phyloP scores from a whole-genome alignment of 2,888 invertebrate species.

The Cybosia mesomella region DNA sequence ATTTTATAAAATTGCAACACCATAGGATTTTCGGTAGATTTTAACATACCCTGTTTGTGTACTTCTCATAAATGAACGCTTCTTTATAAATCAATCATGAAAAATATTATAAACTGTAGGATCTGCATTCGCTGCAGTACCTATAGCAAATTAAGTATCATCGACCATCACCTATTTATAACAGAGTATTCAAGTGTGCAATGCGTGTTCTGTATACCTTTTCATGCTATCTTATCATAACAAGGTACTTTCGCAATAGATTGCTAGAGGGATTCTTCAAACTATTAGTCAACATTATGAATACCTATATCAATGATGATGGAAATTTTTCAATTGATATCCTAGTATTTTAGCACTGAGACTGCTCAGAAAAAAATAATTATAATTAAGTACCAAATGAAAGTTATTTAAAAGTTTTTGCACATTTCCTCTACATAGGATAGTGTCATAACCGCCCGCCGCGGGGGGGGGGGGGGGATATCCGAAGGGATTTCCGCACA shows the following conservation, averaged over 20 bases:
- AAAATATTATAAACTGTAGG: neutral
- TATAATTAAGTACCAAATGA: no score
- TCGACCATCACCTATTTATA: constrained; percentile 28
- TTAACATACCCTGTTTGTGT: neutral
- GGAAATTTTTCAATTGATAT: neutral
- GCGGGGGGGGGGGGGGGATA: no score
- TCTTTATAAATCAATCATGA: no score
- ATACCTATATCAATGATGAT: neutral
- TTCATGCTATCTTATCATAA: constrained; percentile 29
- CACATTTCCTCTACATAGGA: no score
- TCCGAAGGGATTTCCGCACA: no score
- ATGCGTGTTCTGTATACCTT: constrained; percentile 29
- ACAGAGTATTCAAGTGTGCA: constrained; percentile 32
- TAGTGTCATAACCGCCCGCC: no score
- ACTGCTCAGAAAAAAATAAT: no score
- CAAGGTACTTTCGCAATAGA: constrained; percentile 22
- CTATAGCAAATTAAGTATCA: constrained; percentile 23
- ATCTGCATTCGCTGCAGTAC: constrained; percentile 24
- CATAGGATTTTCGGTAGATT: neutral
- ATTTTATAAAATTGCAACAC: neutral
- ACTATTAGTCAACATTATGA: constrained; percentile 1
- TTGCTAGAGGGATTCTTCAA: constrained; percentile 8
- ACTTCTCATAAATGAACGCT: no score
- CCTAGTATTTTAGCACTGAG: neutral
- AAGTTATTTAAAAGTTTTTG: no score